Conservation (phyloP, 2,888 invertebrate genomes). For the Aphelenchoides bicaudatus region DNA sequence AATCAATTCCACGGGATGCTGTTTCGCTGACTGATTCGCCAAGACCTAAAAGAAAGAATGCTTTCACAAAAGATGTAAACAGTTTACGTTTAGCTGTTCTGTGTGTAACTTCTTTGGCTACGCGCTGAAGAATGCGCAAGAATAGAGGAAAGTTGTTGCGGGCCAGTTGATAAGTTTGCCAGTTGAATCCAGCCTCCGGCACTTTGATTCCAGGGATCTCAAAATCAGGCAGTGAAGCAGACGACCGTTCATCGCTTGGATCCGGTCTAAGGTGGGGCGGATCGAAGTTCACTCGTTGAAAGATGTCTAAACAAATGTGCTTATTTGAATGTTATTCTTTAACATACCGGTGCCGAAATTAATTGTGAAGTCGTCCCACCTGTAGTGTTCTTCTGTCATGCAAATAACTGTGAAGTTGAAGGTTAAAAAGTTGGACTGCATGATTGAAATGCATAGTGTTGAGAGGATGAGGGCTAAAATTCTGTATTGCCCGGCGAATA, state of each 20-base stretch:
- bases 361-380: conserved; percentile 38
- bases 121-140: conserved; percentile 32
- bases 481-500: conserved; percentile 29
- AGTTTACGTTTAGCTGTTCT: conserved; percentile 31
- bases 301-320: conserved; percentile 28
- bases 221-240: conserved; percentile 21
- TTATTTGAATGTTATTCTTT: not conserved
- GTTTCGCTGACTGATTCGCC: conserved; percentile 41
- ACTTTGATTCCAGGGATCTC: conserved; percentile 33
- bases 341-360: conserved; percentile 34
- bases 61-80: no score
- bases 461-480: conserved; percentile 32
- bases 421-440: conserved; percentile 34
- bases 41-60: no score
- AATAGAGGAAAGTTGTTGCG: conserved; percentile 36
- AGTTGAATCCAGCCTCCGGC: conserved; percentile 37
- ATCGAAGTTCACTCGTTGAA: conserved; percentile 36
- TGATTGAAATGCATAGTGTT: conserved; percentile 31
- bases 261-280: conserved; percentile 20
- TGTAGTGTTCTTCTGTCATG: conserved; percentile 36
- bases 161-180: conserved; percentile 36
- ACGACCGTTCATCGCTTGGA: conserved; percentile 6
- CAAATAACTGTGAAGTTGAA: conserved; percentile 38
- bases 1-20: no score
- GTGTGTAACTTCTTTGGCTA: conserved; percentile 31